Evolutionary conservation across 1,140 invertebrate genomes (phyloP).

Genomic region (Maniola jurtina): DNA sequence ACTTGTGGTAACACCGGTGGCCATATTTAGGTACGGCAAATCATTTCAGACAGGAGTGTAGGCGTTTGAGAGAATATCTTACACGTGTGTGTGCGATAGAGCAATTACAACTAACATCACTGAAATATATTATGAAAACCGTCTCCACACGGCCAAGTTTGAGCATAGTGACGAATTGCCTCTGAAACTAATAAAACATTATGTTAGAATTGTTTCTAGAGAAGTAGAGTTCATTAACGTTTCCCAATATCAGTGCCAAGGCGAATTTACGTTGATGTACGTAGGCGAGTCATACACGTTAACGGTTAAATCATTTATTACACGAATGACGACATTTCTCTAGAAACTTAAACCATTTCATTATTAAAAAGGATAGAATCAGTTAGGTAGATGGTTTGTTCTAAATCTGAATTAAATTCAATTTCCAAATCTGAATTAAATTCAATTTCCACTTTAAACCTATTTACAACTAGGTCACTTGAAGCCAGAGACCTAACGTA

Average conservation of each 20-base stretch:
- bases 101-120: slow-evolving; percentile 19
- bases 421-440: too few species aligned
- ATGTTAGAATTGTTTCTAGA: slow-evolving; percentile 49
- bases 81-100: slow-evolving; percentile 25
- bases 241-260: slow-evolving; percentile 64
- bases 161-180: slow-evolving; percentile 28
- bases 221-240: slow-evolving; percentile 66
- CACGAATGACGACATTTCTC: background rate
- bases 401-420: too few species aligned
- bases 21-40: slow-evolving; percentile 13
- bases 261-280: slow-evolving; percentile 43
- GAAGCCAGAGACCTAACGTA: too few species aligned
- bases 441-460: too few species aligned
- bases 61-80: slow-evolving; percentile 15
- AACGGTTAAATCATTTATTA: slow-evolving; percentile 24
- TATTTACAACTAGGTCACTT: too few species aligned
- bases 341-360: slow-evolving; percentile 2
- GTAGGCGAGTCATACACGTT: slow-evolving; percentile 38
- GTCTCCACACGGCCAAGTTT: slow-evolving; percentile 32
- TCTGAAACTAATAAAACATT: slow-evolving; percentile 41
- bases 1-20: slow-evolving; percentile 1
- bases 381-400: too few species aligned
- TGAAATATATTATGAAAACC: slow-evolving; percentile 23
- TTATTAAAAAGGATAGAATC: background rate
- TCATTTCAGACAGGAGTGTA: slow-evolving; percentile 20